Conservation (phyloP, 1,140 invertebrate genomes). For the Bombus sylvicola region DNA sequence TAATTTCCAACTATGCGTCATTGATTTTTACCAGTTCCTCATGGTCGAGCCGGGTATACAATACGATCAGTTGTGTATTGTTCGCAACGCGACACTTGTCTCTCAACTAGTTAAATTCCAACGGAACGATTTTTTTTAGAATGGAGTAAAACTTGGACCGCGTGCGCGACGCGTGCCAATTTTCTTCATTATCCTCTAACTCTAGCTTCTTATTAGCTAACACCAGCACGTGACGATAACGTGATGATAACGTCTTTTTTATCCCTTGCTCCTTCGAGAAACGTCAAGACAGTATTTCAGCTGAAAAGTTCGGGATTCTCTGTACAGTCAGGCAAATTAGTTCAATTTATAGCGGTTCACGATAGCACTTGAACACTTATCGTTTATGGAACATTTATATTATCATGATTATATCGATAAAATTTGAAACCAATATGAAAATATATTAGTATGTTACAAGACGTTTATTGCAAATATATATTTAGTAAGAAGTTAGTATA, state of each 20-base stretch:
- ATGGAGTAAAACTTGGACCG: slow-evolving; percentile 25
- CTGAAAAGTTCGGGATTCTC: not conserved
- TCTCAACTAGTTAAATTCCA: not conserved
- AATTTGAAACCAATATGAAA: too few species aligned
- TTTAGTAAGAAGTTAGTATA: too few species aligned
- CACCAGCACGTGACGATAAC: slow-evolving; percentile 54
- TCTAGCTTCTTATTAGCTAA: slow-evolving; percentile 50
- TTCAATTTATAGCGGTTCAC: not conserved
- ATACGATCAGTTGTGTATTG: not conserved
- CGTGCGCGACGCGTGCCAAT: slow-evolving; percentile 63
- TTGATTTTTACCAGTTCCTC: slow-evolving; percentile 6
- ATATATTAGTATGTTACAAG: too few species aligned
- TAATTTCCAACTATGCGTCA: not conserved
- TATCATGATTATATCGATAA: too few species aligned
- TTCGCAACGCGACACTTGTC: not conserved
- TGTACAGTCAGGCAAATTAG: not conserved
- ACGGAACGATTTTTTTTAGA: not conserved
- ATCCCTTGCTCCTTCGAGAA: not conserved
- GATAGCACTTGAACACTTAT: not conserved
- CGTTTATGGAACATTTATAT: too few species aligned
- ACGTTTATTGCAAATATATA: too few species aligned
- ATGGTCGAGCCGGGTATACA: not conserved
- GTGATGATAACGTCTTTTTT: slow-evolving; percentile 57
- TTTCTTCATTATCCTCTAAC: slow-evolving; percentile 40
- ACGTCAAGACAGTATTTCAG: slow-evolving; percentile 7